phyloP scores from a whole-genome alignment of 2,888 invertebrate species.

The Meandrusa payeni region DNA sequence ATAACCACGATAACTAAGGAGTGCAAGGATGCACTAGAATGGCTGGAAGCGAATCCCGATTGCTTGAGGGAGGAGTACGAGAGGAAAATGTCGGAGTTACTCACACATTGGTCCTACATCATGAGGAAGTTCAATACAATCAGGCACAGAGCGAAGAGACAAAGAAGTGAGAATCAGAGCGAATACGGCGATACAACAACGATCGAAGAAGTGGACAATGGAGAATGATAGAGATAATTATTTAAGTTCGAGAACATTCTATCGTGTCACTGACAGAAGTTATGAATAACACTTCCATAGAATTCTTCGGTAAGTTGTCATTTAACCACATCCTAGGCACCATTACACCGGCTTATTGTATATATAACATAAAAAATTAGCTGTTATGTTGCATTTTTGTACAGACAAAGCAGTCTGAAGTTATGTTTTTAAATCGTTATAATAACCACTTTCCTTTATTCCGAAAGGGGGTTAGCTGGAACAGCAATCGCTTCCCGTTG shows the following conservation, averaged over 20 bases:
- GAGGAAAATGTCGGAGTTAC: slow-evolving; percentile 50
- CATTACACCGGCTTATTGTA: too few species aligned
- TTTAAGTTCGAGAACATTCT: too few species aligned
- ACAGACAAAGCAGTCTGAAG: too few species aligned
- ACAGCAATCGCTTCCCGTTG: too few species aligned
- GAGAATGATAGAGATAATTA: slow-evolving; percentile 16
- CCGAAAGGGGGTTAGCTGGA: too few species aligned
- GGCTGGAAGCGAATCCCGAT: slow-evolving; percentile 52
- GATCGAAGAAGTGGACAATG: slow-evolving; percentile 31
- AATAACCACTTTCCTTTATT: too few species aligned
- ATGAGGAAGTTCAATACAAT: slow-evolving; percentile 43
- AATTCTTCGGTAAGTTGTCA: slow-evolving; percentile 11
- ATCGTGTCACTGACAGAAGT: too few species aligned
- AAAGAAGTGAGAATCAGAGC: slow-evolving; percentile 34
- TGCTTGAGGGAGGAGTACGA: slow-evolving; percentile 54
- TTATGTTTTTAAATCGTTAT: too few species aligned
- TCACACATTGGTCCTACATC: slow-evolving; percentile 46
- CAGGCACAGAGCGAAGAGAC: slow-evolving; percentile 42
- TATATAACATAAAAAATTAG: too few species aligned
- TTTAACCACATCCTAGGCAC: too few species aligned
- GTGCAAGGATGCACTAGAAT: slow-evolving; percentile 44
- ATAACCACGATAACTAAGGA: slow-evolving; percentile 43
- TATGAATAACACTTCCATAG: not conserved
- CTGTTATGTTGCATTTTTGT: too few species aligned
- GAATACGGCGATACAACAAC: slow-evolving; percentile 30